Conservation (phyloP, 2,888 invertebrate genomes). For the Pyrgus malvae region DNA sequence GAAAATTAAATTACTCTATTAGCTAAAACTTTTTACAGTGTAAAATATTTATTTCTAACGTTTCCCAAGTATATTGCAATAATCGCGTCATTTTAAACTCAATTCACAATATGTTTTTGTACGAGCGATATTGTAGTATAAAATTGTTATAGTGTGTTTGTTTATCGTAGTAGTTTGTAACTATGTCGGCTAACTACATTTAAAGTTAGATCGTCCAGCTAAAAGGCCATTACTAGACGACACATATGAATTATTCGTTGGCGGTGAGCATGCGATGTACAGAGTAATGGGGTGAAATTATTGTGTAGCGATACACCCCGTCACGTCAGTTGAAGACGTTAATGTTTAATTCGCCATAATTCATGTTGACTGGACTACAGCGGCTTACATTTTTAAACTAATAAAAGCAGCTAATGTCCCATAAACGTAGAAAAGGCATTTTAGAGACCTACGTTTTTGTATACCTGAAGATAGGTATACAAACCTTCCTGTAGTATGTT, state of each 20-base stretch:
- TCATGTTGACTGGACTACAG: not conserved
- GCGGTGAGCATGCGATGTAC: slow-evolving; percentile 58
- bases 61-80: no score
- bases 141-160: slow-evolving; percentile 44
- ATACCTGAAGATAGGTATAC: no score
- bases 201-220: slow-evolving; percentile 70
- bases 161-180: slow-evolving; percentile 63
- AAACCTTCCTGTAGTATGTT: no score
- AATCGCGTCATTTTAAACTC: not conserved
- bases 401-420: not conserved
- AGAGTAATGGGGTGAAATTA: slow-evolving; percentile 60
- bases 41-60: no score
- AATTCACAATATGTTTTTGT: not conserved
- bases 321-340: slow-evolving; percentile 17
- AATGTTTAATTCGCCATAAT: slow-evolving; percentile 12
- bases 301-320: slow-evolving; percentile 49
- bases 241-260: slow-evolving; percentile 76
- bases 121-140: slow-evolving; percentile 1
- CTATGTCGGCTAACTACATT: slow-evolving; percentile 66
- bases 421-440: no score
- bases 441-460: no score
- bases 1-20: no score
- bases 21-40: no score
- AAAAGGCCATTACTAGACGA: slow-evolving; percentile 76
- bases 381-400: slow-evolving; percentile 4